Base-by-base conservation (phyloP, 2,113 vertebrate genomes). In the Danio rerio region DNA sequence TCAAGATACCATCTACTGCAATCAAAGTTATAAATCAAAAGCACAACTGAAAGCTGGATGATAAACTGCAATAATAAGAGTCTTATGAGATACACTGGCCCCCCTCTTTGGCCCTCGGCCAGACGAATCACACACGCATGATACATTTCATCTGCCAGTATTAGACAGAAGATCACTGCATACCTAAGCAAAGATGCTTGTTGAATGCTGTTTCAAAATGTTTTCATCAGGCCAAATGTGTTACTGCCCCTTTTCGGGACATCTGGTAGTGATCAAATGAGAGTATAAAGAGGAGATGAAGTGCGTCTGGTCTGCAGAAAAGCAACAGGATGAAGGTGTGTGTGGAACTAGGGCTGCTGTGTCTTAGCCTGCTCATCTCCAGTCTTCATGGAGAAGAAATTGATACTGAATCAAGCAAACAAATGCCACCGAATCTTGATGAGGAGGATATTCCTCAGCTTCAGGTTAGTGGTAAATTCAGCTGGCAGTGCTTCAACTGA, bases 351-450 rank as follows among this genome's bases (percentile, higher is more conserved):
- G 20, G 86, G 21, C 10, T 91, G 59, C 15, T 90, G 47, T 68
- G 49, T 61, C 69, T 73, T 43, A 75, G 85, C 55, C 82, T 91
- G 83, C 53, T 91, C 78, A 59, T 82, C 72, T 59, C 70, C n/a
- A 62, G 31, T 87, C 70, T 82, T 43, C 72, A 82, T 10, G 70
- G 77, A 4, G 5, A 50, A 61, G 40, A 69, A 21, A 84, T 47
- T 9, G 70, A 69, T 5, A 0, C 53, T 49, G 81, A 73, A 6
- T 1, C 0, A 0, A 73, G 68, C 50, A 65, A 0, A 5, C 0
- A 21, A 7, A 0, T 2, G 0, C 55, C 43, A 1, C 0, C 6
- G 0, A 0, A 0, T 0, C 31, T 65, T 6, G 16, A 52, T 2
- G 47, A 52, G n/a, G 18, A 40, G 5, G 66, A 31, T 40, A 20